phyloP scores from a whole-genome alignment of 2,797 vertebrate genomes.

The Poecilia gillii region DNA sequence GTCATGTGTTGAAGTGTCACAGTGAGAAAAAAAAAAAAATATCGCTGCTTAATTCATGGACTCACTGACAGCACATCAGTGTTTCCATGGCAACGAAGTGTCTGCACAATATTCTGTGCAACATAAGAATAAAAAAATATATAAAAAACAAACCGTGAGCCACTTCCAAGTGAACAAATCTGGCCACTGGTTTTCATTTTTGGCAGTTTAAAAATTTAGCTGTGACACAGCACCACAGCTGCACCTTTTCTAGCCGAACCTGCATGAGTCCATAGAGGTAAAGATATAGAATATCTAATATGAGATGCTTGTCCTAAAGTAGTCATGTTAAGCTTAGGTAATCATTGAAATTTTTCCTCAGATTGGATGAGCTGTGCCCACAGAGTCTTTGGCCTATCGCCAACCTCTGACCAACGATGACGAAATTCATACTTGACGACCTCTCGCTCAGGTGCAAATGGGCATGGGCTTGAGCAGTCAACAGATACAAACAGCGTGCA shows the following conservation, averaged over 20 bases:
- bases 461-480: conserved; percentile 54
- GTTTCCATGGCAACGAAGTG: conserved; percentile 82
- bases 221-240: conserved; percentile 18
- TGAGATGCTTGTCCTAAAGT: conserved; percentile 27
- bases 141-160: conserved; percentile 48
- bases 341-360: conserved; percentile 60
- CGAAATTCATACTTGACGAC: conserved; percentile 47
- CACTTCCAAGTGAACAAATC: conserved; percentile 56
- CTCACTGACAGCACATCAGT: no score
- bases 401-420: conserved; percentile 49
- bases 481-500: conserved; percentile 74
- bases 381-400: conserved; percentile 52
- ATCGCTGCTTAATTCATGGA: no score
- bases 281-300: conserved; percentile 17
- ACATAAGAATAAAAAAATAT: conserved; percentile 50
- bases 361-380: conserved; percentile 67
- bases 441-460: conserved; percentile 59
- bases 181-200: conserved; percentile 27
- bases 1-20: no score
- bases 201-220: conserved; percentile 18
- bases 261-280: conserved; percentile 23
- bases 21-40: no score
- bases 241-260: conserved; percentile 20
- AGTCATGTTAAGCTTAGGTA: conserved; percentile 31
- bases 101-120: conserved; percentile 62